phyloP scores from a whole-genome alignment of 37 sponge, comb jelly and placozoan species.

The Aplysina aerophoba region DNA sequence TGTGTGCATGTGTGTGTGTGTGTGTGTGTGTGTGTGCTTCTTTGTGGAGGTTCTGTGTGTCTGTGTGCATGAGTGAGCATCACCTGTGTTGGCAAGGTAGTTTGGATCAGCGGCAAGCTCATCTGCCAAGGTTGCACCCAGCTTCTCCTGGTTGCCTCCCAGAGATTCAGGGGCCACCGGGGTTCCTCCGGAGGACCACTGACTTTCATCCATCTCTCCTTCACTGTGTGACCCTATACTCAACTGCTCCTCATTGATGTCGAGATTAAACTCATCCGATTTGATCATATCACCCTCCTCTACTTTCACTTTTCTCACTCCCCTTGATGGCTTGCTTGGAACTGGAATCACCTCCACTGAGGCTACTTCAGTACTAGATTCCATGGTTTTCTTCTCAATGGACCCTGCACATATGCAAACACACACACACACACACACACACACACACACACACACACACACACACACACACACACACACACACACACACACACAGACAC shows the following conservation, averaged over 20 bases:
- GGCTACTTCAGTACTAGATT: too few species aligned
- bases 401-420: background rate
- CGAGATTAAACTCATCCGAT: background rate
- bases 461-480: background rate
- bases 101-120: background rate
- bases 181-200: too few species aligned
- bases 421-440: constrained; percentile 2
- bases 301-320: background rate
- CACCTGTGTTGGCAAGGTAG: constrained; percentile 33
- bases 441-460: constrained; percentile 8
- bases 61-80: too few species aligned
- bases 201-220: background rate
- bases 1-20: too few species aligned
- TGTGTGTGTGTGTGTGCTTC: too few species aligned
- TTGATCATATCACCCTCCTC: background rate
- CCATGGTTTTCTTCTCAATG: too few species aligned
- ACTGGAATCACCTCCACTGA: background rate
- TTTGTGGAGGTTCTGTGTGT: too few species aligned
- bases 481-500: constrained; percentile 15
- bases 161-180: background rate
- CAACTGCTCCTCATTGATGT: too few species aligned
- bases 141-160: background rate
- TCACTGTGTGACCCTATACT: background rate
- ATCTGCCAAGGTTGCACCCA: background rate
- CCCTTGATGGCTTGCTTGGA: constrained; percentile 1